Evolutionary conservation across 2,888 invertebrate genomes (phyloP).

Genomic region (Netelia melanura): DNA sequence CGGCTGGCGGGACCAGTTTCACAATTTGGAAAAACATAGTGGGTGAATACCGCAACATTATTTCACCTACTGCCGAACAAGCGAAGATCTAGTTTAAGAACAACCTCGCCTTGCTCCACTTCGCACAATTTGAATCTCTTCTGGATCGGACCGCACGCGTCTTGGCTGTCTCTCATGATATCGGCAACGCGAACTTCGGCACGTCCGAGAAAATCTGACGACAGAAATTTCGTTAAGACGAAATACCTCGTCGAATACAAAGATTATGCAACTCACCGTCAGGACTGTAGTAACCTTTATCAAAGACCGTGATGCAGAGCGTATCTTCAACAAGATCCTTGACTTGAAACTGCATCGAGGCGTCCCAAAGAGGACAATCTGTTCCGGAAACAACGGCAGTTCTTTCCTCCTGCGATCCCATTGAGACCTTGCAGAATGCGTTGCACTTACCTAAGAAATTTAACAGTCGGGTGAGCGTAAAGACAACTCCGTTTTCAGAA

Average conservation of each 20-base stretch:
- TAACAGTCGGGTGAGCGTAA: background rate
- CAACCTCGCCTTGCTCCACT: slow-evolving; percentile 89
- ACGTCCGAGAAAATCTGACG: slow-evolving; percentile 89
- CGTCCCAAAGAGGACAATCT: slow-evolving; percentile 89
- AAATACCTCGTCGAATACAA: slow-evolving; percentile 40
- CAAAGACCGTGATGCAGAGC: slow-evolving; percentile 89
- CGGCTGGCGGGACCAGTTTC: background rate
- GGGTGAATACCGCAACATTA: background rate
- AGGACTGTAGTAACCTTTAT: slow-evolving; percentile 90
- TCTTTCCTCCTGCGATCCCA: slow-evolving; percentile 90
- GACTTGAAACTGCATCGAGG: slow-evolving; percentile 91
- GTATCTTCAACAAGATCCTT: slow-evolving; percentile 89
- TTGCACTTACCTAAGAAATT: slow-evolving; percentile 87
- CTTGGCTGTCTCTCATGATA: slow-evolving; percentile 87
- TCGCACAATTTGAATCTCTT: slow-evolving; percentile 89
- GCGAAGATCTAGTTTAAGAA: slow-evolving; percentile 90
- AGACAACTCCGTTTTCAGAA: background rate
- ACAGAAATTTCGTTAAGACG: slow-evolving; percentile 2
- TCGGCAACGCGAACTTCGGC: slow-evolving; percentile 89
- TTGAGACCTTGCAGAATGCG: slow-evolving; percentile 90
- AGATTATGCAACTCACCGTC: slow-evolving; percentile 86
- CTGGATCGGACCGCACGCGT: slow-evolving; percentile 88
- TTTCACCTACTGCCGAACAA: slow-evolving; percentile 85
- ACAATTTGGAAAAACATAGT: background rate
- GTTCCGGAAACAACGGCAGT: slow-evolving; percentile 88